phyloP scores from a whole-genome alignment of 2,797 vertebrate genomes.

The Agapornis canus region DNA sequence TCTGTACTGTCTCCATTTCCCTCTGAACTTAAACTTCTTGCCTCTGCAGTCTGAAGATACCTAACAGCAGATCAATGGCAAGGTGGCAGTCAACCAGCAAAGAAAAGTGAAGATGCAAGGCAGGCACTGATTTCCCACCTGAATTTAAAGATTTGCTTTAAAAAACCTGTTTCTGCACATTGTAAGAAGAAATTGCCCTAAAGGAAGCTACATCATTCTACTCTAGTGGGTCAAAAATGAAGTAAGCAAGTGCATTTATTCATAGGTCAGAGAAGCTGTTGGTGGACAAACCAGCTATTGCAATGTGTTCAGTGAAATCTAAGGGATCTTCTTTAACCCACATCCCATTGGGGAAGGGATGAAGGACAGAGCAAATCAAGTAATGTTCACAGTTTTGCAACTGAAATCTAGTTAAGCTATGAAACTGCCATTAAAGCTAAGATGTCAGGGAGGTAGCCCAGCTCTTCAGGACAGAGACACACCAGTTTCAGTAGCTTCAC shows the following conservation, averaged over 20 bases:
- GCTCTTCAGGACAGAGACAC: not conserved
- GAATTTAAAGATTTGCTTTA: not conserved
- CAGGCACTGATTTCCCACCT: not conserved
- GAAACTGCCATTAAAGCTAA: not conserved
- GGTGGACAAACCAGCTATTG: not conserved
- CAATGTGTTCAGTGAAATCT: not conserved
- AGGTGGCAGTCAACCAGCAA: not conserved
- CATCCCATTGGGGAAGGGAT: not conserved
- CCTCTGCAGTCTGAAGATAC: not conserved
- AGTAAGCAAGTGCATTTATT: not conserved
- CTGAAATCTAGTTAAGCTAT: not conserved
- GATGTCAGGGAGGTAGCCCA: not conserved
- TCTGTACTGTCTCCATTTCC: not conserved
- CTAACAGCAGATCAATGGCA: not conserved
- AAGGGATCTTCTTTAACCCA: not conserved
- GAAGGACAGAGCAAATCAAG: not conserved
- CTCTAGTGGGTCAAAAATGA: not conserved
- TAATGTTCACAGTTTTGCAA: not conserved
- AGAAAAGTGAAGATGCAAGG: not conserved
- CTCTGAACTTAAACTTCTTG: not conserved
- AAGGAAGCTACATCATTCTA: not conserved
- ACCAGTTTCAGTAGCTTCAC: not conserved
- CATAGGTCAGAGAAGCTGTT: not conserved
- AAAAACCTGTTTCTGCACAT: not conserved
- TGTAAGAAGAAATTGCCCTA: not conserved